Base-by-base conservation (phyloP, 2,797 vertebrate genomes). In the Urocyon cinereoargenteus region DNA sequence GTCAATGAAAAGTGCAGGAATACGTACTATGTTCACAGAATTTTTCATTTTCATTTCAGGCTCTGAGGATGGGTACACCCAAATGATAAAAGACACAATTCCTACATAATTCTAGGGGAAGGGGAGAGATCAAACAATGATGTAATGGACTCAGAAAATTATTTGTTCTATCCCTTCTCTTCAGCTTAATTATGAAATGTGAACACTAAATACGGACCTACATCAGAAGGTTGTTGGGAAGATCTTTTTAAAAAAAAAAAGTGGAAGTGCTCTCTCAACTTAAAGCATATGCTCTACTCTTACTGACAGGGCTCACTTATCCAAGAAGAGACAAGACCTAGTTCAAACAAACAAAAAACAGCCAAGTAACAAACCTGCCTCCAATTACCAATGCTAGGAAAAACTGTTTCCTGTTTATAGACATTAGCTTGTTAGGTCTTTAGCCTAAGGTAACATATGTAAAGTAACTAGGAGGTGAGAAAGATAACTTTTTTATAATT, bases 401-500 rank as follows among this genome's bases (percentile, higher is more conserved):
- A 93, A 96, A 73, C 45, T 34, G 40, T 55, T 79, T 61, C 57
- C 28, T 78, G 59, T 86, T 93, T 62, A 72, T 0, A 92, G 64
- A 66, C 45, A 49, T 70, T 34, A 77, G 45, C 24, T 75, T 45
- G 2, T 59, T 49, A 62, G 19, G 57, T 93, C 36, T 66, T 22
- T 31, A 83, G 77, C 94, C 85, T 90, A 62, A 83, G 87, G 81
- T 79, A 61, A 49, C 3, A 34, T 59, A 97, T 59, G 66, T 57
- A 94, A 91, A 94, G 64, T 36, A 86, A 66, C 45, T 51, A 51
- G 2, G 31, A 97, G 16, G 88, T 86, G 87, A 91, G 92, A 97
- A 93, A 81, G 61, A 73, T 53, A 85, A 57, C 53, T 68, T 95
- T 36, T 86, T 77, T 51, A 45, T 91, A 83, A 96, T 97, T 97